phyloP scores from a whole-genome alignment of 2,113 vertebrate genomes.

The Oreamnos americanus region DNA sequence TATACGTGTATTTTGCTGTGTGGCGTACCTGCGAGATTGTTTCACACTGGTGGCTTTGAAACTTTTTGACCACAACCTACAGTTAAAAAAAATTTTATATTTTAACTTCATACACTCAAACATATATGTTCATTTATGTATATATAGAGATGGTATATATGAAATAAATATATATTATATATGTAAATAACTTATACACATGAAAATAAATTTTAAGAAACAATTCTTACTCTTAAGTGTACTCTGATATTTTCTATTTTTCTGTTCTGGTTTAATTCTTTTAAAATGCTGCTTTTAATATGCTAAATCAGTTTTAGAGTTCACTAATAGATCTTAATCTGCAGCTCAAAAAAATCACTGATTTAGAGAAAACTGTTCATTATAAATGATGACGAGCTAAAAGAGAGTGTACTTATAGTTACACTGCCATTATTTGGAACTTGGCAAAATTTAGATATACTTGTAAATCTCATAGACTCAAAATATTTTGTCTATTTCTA shows the following conservation, averaged over 20 bases:
- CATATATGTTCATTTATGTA: background rate
- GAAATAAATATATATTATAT: background rate
- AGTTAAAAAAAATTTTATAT: slow-evolving; percentile 15
- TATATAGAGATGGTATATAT: background rate
- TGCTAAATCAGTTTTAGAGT: background rate
- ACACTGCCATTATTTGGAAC: background rate
- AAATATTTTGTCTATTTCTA: slow-evolving; percentile 32
- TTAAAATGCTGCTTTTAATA: background rate
- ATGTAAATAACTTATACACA: background rate
- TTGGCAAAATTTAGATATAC: slow-evolving; percentile 20
- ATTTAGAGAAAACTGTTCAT: background rate
- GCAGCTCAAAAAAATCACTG: background rate
- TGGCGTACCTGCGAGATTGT: background rate
- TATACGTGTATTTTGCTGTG: background rate
- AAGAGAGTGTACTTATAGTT: background rate
- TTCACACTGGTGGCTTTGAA: background rate
- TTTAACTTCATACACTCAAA: background rate
- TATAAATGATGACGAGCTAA: background rate
- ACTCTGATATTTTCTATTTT: background rate
- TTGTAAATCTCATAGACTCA: background rate
- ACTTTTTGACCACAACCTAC: background rate
- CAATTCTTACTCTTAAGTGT: background rate
- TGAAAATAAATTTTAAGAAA: background rate
- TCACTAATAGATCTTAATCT: background rate
- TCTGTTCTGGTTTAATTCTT: slow-evolving; percentile 14